A percentile compares a stretch with the other conserved stretches of the same genome.
phyloP scores from a whole-genome alignment of 2,888 invertebrate genomes.

The Alviniconcha strummeri region DNA sequence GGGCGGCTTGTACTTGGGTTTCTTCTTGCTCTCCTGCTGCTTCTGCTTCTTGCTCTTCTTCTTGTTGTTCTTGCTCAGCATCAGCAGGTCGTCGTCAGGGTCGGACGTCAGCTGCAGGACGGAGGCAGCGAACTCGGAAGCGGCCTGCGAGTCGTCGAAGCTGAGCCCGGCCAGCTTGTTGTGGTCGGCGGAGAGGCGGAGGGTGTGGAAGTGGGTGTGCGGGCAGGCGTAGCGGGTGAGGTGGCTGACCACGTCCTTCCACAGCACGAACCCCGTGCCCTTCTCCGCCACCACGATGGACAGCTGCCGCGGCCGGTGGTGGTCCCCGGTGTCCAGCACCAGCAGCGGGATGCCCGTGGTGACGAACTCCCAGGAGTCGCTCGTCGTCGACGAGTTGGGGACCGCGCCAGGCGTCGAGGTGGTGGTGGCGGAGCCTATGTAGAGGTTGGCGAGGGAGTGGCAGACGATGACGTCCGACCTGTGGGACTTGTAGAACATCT shows the following conservation, averaged over 20 bases:
- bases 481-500: conserved; percentile 78
- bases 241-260: conserved; percentile 88
- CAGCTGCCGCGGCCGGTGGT: conserved; percentile 75
- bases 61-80: conserved; percentile 75
- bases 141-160: conserved; percentile 85
- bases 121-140: conserved; percentile 78
- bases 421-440: conserved; percentile 64
- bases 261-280: conserved; percentile 87
- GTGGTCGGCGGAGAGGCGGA: conserved; percentile 86
- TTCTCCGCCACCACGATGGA: conserved; percentile 85
- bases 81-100: conserved; percentile 86
- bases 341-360: conserved; percentile 88
- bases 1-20: conserved; percentile 76
- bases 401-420: not conserved
- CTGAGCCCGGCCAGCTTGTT: conserved; percentile 85
- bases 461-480: conserved; percentile 87
- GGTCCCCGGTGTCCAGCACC: conserved; percentile 85
- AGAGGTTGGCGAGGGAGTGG: conserved; percentile 80
- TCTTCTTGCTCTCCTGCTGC: conserved; percentile 50
- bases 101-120: conserved; percentile 82
- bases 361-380: conserved; percentile 81
- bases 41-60: conserved; percentile 51
- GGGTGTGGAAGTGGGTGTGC: conserved; percentile 83
- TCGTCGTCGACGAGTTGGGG: conserved; percentile 24
- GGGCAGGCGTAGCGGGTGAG: conserved; percentile 83